A percentile compares a stretch with the other conserved stretches of the same genome.
Conservation (phyloP, 2,113 vertebrate species). For the Gobio gobio region DNA sequence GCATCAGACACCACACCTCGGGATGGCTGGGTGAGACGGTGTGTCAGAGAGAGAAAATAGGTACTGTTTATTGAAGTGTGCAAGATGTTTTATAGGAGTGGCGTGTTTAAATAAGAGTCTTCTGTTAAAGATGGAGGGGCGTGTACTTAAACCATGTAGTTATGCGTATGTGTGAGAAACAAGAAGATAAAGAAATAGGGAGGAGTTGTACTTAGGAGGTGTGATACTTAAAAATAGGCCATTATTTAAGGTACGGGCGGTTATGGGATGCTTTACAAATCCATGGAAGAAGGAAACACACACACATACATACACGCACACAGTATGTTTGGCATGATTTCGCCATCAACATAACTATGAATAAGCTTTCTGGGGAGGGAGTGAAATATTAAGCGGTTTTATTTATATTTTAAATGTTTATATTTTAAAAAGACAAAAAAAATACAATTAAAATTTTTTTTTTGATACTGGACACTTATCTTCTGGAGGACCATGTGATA, state of each 20-base stretch:
- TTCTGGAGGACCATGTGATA: background rate
- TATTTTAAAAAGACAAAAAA: background rate
- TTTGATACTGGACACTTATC: background rate
- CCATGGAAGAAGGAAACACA: background rate
- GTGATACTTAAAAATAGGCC: constrained; percentile 43
- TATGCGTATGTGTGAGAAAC: background rate
- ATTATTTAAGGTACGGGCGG: constrained; percentile 28
- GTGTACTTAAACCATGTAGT: background rate
- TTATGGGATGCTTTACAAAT: background rate
- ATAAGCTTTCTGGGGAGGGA: background rate
- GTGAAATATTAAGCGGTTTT: background rate
- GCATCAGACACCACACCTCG: background rate
- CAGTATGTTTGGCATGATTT: background rate
- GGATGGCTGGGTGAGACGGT: constrained; percentile 21
- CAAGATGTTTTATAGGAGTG: constrained; percentile 8
- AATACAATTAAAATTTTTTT: background rate
- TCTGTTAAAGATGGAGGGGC: constrained; percentile 5
- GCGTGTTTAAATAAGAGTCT: background rate
- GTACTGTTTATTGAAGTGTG: background rate
- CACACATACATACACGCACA: background rate
- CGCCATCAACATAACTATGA: background rate
- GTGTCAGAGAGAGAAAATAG: constrained; percentile 10
- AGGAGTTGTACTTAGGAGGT: constrained; percentile 4
- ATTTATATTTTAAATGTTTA: background rate
- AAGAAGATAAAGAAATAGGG: constrained; percentile 8